These are phyloP conservation scores for Oophaga pumilio DNA, from an alignment of 2,113 vertebrate species.

Conservation along the genomic window DNA sequence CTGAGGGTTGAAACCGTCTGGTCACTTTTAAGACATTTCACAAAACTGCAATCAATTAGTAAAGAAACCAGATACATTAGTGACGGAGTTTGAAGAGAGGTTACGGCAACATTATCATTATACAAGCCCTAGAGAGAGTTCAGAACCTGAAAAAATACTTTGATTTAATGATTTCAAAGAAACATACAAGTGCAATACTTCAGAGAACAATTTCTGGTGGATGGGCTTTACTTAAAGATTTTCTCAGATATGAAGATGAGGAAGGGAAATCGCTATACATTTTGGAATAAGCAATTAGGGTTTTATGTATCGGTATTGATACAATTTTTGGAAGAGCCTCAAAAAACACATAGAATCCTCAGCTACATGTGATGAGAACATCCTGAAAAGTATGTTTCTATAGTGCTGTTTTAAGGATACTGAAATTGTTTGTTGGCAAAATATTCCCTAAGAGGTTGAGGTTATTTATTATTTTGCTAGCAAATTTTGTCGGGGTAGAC, in stretches of 20 bases:
- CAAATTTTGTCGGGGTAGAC: too few species aligned
- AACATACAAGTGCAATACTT: neutral
- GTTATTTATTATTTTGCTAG: too few species aligned
- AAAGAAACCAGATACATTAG: neutral
- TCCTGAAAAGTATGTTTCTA: too few species aligned
- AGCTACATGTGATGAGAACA: neutral
- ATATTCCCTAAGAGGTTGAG: too few species aligned
- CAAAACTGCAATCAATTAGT: conserved; percentile 20
- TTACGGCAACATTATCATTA: conserved; percentile 29
- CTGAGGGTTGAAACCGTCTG: neutral
- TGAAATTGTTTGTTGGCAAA: too few species aligned
- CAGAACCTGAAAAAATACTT: neutral
- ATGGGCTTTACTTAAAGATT: neutral
- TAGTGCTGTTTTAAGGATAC: too few species aligned
- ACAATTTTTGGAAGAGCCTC: neutral
- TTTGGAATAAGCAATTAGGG: neutral
- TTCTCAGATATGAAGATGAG: neutral
- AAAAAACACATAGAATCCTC: neutral
- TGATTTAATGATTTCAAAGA: conserved; percentile 29
- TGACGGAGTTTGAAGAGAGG: conserved; percentile 5
- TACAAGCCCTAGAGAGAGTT: conserved; percentile 6
- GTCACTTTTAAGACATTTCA: neutral
- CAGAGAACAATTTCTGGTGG: neutral
- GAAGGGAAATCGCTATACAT: neutral
- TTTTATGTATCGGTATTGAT: neutral